Evolutionary conservation across 2,113 vertebrate species (phyloP).

Genomic region (Ptyas mucosa): DNA sequence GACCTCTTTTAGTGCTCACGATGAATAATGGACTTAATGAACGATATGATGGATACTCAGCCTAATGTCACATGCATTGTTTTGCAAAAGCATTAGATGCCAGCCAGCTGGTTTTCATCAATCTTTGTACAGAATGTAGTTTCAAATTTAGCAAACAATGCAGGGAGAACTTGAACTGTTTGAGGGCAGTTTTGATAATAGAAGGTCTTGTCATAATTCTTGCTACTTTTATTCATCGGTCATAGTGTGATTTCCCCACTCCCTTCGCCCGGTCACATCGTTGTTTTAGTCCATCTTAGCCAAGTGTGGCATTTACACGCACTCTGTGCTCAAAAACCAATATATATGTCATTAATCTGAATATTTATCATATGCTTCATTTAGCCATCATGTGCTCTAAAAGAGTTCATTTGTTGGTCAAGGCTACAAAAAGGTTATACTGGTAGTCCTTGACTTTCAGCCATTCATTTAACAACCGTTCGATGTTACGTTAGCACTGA

Average conservation of each 20-base stretch:
- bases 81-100: not conserved
- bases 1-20: not conserved
- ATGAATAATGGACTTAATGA: not conserved
- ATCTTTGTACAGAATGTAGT: not conserved
- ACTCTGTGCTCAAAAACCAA: not conserved
- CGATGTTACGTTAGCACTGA: not conserved
- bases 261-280: not conserved
- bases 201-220: not conserved
- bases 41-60: not conserved
- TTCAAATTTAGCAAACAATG: not conserved
- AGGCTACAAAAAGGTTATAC: not conserved
- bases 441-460: not conserved
- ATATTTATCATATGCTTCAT: not conserved
- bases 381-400: not conserved
- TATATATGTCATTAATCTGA: not conserved
- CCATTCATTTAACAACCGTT: not conserved
- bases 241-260: not conserved
- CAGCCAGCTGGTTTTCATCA: not conserved
- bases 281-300: not conserved
- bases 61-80: not conserved
- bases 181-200: not conserved
- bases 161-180: not conserved
- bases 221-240: not conserved
- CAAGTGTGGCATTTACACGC: fast-evolving
- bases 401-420: not conserved